Percentiles rank a stretch among this genome's conserved stretches.
Evolutionary conservation across 2,113 vertebrate genomes (phyloP).

Genomic region (Nerophis lumbriciformis): DNA sequence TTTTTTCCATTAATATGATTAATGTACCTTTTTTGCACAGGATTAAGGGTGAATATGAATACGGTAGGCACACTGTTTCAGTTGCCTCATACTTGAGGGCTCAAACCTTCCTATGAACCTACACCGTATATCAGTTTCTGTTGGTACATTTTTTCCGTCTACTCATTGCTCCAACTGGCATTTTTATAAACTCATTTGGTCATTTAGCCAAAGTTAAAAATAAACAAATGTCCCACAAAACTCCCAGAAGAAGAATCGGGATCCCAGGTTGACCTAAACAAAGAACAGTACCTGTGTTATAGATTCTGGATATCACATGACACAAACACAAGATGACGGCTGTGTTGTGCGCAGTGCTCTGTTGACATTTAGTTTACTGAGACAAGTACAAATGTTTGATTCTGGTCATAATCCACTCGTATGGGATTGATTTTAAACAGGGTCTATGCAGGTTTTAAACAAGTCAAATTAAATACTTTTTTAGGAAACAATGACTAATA

Average conservation of each 20-base stretch:
- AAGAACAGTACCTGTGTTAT: slow-evolving; percentile 75
- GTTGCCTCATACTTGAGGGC: slow-evolving; percentile 53
- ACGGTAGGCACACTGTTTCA: slow-evolving; percentile 42
- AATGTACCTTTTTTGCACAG: slow-evolving; percentile 53
- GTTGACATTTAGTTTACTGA: no score
- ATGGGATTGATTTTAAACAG: no score
- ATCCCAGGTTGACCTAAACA: slow-evolving; percentile 65
- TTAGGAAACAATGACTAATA: no score
- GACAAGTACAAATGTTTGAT: no score
- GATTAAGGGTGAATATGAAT: slow-evolving; percentile 38
- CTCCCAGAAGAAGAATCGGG: slow-evolving; percentile 64
- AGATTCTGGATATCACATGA: slow-evolving; percentile 72
- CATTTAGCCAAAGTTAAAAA: slow-evolving; percentile 70
- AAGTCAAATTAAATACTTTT: no score
- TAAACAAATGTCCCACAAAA: slow-evolving; percentile 71
- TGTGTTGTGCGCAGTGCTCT: no score
- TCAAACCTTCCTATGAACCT: slow-evolving; percentile 72
- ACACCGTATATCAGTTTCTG: slow-evolving; percentile 56
- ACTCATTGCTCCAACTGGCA: slow-evolving; percentile 48
- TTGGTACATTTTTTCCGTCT: slow-evolving; percentile 30
- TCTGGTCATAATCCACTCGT: no score
- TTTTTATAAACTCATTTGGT: slow-evolving; percentile 66
- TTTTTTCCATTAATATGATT: slow-evolving; percentile 63
- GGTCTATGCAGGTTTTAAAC: no score
- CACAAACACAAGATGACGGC: not conserved